phyloP scores from a whole-genome alignment of 2,888 invertebrate genomes.

The Meiosimyza platycephala region DNA sequence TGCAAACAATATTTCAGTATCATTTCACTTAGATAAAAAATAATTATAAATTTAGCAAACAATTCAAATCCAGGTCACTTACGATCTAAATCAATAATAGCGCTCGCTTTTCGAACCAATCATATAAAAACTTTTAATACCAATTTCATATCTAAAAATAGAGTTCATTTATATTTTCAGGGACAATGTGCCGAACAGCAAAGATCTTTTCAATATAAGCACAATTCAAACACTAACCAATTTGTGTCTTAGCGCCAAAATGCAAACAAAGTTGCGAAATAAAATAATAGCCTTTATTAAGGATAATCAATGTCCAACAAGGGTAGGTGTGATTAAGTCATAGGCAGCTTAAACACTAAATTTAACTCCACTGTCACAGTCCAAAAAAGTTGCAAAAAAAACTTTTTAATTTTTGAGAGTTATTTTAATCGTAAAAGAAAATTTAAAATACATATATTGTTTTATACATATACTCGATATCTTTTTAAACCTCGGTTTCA shows the following conservation, averaged over 20 bases:
- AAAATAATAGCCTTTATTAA: constrained; percentile 60
- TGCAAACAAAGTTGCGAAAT: constrained; percentile 56
- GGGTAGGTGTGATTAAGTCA: constrained; percentile 45
- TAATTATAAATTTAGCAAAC: too few relatives aligned
- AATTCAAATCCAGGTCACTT: too few relatives aligned
- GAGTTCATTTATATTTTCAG: constrained; percentile 47
- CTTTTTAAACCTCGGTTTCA: too few relatives aligned
- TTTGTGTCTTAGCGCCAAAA: constrained; percentile 54
- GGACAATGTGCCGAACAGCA: constrained; percentile 55
- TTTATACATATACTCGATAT: too few relatives aligned
- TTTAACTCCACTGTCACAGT: neutral
- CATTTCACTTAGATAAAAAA: too few relatives aligned
- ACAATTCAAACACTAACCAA: constrained; percentile 61
- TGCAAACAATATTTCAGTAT: too few relatives aligned
- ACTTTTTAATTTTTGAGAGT: neutral
- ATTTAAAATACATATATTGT: too few relatives aligned
- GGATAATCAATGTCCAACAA: constrained; percentile 53
- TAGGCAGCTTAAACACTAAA: neutral
- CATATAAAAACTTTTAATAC: neutral
- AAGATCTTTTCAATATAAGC: constrained; percentile 57
- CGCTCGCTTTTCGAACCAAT: too few relatives aligned
- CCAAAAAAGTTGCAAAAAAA: neutral
- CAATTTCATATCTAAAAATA: neutral
- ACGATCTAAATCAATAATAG: too few relatives aligned
- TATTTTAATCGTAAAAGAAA: too few relatives aligned